Evolutionary conservation across 2,797 vertebrate species (phyloP).

Genomic region (Graptemys geographica): DNA sequence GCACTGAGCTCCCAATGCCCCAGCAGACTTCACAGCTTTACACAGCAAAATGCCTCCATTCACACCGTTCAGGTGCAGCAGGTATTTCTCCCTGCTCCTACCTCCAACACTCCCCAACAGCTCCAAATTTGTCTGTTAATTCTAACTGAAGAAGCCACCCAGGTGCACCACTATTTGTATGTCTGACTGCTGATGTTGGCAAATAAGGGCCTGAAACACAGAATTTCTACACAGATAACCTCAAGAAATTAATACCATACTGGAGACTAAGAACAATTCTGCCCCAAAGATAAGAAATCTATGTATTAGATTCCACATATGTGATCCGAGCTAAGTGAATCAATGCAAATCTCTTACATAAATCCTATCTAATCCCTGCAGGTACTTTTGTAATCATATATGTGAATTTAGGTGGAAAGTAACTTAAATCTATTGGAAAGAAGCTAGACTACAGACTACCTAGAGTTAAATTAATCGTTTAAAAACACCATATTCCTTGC

Average conservation of each 20-base stretch:
- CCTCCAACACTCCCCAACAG: neutral
- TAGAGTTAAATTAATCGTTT: neutral
- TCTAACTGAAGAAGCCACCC: neutral
- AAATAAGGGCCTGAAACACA: neutral
- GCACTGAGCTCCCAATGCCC: neutral
- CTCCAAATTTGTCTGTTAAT: neutral
- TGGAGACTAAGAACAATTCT: neutral
- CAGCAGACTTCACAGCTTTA: neutral
- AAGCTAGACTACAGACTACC: neutral
- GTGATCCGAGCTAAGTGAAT: neutral
- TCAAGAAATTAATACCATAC: neutral
- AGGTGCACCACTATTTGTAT: neutral
- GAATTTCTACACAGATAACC: neutral
- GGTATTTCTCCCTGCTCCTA: neutral
- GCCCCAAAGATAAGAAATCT: neutral
- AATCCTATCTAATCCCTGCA: neutral
- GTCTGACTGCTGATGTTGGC: neutral
- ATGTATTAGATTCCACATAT: neutral
- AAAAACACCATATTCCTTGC: neutral
- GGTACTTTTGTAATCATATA: neutral
- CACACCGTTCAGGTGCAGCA: neutral
- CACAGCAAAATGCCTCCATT: neutral
- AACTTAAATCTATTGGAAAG: neutral
- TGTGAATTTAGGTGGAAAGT: neutral
- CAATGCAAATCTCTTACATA: neutral